These are phyloP conservation scores for Yponomeuta malinellus DNA, from an alignment of 2,888 invertebrate species.

Conservation along the genomic window DNA sequence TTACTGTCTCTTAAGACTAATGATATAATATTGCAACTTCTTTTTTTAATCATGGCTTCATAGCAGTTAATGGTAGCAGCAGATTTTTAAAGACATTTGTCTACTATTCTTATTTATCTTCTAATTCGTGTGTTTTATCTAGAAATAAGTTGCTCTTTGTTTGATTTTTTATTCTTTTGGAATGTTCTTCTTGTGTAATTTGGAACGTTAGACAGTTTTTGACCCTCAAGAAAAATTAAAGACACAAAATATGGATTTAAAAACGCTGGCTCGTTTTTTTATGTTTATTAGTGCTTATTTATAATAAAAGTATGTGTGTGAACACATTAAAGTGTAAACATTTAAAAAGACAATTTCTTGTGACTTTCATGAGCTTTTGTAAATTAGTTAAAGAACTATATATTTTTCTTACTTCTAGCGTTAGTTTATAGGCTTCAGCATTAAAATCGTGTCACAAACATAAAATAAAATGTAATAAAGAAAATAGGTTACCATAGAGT, in stretches of 20 bases:
- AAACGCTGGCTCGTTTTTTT: conserved; percentile 42
- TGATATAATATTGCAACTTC: not conserved
- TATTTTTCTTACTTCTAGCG: conserved; percentile 71
- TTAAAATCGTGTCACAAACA: conserved; percentile 25
- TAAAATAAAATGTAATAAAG: not conserved
- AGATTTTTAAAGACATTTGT: conserved; percentile 65
- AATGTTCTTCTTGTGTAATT: not conserved
- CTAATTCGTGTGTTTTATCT: conserved; percentile 45
- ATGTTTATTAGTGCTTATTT: conserved; percentile 27
- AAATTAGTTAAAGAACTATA: conserved; percentile 59
- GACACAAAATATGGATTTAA: not conserved
- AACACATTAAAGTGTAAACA: conserved; percentile 35
- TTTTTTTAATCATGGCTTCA: not conserved
- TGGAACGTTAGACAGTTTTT: conserved; percentile 7
- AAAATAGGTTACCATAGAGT: not conserved
- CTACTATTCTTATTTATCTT: conserved; percentile 47
- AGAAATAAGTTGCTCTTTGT: conserved; percentile 33
- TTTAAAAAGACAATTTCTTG: conserved; percentile 68
- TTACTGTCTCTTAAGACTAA: not conserved
- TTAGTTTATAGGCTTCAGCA: conserved; percentile 40
- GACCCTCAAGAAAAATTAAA: not conserved
- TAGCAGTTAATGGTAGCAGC: conserved; percentile 42
- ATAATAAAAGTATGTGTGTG: not conserved
- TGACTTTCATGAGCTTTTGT: conserved; percentile 71
- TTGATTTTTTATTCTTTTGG: conserved; percentile 3